These are phyloP conservation scores for Bradypus variegatus DNA, from an alignment of 2,797 vertebrate species.

Conservation along the genomic window DNA sequence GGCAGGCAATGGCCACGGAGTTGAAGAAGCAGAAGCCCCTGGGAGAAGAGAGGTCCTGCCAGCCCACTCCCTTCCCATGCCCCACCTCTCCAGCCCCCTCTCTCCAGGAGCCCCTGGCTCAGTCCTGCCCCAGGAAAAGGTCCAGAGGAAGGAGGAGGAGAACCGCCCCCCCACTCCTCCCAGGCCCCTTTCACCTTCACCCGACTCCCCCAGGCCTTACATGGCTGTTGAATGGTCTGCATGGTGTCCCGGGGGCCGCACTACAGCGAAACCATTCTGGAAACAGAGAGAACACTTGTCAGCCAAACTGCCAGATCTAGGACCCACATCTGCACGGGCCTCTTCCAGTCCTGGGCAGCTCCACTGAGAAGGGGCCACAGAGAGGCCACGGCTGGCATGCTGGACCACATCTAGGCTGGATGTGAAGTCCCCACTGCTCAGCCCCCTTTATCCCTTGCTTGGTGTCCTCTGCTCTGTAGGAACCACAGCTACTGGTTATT, in stretches of 20 bases:
- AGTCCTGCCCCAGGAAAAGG: background rate
- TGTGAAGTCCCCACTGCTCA: background rate
- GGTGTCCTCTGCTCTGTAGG: background rate
- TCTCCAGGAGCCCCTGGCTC: background rate
- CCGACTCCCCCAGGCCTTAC: conserved; percentile 71
- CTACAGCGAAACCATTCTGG: conserved; percentile 95
- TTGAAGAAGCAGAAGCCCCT: conserved; percentile 99
- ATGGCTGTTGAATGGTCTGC: conserved; percentile 92
- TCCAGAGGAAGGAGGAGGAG: background rate
- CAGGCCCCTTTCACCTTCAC: background rate
- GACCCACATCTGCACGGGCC: background rate
- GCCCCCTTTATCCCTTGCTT: too few species aligned
- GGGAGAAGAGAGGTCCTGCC: conserved; percentile 1
- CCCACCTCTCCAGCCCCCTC: background rate
- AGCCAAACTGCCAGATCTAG: background rate
- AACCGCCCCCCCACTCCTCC: background rate
- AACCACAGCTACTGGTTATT: background rate
- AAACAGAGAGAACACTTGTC: background rate
- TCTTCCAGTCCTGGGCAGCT: background rate
- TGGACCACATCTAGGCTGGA: too few species aligned
- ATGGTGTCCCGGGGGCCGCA: conserved; percentile 94
- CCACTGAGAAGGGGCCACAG: background rate
- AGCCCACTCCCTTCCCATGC: background rate
- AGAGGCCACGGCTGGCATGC: background rate
- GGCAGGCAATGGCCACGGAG: conserved; percentile 92